Evolutionary conservation across 1,140 invertebrate genomes (phyloP).

Genomic region (Drosophila bifasciata): DNA sequence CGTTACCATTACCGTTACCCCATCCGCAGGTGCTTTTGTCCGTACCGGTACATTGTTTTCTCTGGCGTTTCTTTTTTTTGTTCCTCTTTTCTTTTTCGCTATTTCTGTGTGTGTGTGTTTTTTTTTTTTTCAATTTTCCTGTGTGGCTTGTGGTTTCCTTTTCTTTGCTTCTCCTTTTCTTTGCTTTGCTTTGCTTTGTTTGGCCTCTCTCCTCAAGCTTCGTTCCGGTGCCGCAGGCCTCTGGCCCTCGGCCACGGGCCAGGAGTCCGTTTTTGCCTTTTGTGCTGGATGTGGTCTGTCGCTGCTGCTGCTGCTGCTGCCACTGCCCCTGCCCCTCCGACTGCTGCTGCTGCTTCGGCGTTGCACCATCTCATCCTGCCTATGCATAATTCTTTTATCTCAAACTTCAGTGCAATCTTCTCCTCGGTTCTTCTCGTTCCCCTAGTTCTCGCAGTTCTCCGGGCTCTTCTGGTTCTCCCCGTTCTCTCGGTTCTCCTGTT

Average conservation of each 20-base stretch:
- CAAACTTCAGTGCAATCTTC: conserved; percentile 34
- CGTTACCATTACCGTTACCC: too few relatives aligned
- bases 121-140: conserved; percentile 56
- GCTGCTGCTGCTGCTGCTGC: background rate
- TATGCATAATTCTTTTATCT: conserved; percentile 80
- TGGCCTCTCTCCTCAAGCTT: conserved; percentile 6
- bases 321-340: background rate
- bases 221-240: conserved; percentile 31
- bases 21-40: conserved; percentile 20
- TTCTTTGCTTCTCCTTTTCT: conserved; percentile 1
- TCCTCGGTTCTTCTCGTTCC: too few relatives aligned
- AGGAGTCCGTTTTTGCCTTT: conserved; percentile 40
- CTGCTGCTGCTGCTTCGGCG: background rate
- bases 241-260: conserved; percentile 12
- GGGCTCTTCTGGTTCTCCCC: too few relatives aligned
- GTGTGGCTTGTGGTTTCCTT: conserved; percentile 70
- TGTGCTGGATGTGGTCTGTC: conserved; percentile 28
- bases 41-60: conserved; percentile 12
- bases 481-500: too few relatives aligned
- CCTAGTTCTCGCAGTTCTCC: too few relatives aligned
- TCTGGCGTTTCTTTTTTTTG: conserved; percentile 8
- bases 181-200: conserved; percentile 1
- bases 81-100: conserved; percentile 45
- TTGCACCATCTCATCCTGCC: conserved; percentile 38
- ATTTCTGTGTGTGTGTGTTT: conserved; percentile 55